Conservation (phyloP, 53 echinoderm and acorn worm genomes). For the Glandiceps talaboti region DNA sequence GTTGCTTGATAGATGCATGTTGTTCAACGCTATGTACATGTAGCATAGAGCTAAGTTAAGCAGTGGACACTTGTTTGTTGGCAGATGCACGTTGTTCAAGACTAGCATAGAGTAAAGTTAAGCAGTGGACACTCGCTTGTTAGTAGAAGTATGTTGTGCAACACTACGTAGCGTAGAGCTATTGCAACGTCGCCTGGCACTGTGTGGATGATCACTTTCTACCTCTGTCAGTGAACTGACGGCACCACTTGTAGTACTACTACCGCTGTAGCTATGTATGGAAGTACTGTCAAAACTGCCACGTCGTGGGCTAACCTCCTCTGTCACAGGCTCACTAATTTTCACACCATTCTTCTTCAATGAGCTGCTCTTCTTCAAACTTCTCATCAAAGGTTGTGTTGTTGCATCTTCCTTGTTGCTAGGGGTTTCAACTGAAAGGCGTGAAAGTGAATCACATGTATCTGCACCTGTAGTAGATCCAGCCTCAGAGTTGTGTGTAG, state of each 20-base stretch:
- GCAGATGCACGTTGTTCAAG: too few relatives aligned
- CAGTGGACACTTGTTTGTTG: too few relatives aligned
- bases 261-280: slow-evolving; percentile 43
- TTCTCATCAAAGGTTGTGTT: slow-evolving; percentile 8
- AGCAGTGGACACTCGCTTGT: neutral
- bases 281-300: slow-evolving; percentile 31
- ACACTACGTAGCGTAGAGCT: neutral
- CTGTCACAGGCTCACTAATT: slow-evolving; percentile 63
- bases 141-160: neutral
- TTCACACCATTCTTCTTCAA: slow-evolving; percentile 57
- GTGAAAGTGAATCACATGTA: neutral
- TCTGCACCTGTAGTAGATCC: neutral
- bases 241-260: slow-evolving; percentile 26
- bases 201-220: slow-evolving; percentile 77
- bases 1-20: too few relatives aligned
- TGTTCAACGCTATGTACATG: too few relatives aligned
- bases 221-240: slow-evolving; percentile 68
- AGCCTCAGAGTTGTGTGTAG: too few relatives aligned
- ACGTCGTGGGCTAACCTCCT: slow-evolving; percentile 24
- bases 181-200: neutral
- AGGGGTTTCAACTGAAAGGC: neutral
- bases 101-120: neutral
- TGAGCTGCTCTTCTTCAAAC: slow-evolving; percentile 23
- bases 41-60: too few relatives aligned
- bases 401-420: neutral